Conservation (phyloP, 2,113 vertebrate genomes). For the Amazona guildingii region DNA sequence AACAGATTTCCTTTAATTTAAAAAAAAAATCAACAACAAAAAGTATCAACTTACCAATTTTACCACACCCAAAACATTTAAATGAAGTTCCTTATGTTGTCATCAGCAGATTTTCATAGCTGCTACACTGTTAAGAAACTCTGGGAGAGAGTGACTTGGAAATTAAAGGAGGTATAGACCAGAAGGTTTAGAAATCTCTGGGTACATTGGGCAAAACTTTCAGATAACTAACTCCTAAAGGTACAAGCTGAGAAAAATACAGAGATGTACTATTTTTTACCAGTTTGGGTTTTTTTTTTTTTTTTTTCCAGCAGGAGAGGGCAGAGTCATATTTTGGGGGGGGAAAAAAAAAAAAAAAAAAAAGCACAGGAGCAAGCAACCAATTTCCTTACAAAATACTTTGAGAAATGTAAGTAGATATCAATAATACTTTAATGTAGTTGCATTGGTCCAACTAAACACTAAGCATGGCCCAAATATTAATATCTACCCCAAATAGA, state of each 20-base stretch:
- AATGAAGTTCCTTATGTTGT: not conserved
- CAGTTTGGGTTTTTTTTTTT: not conserved
- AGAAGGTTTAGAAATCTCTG: not conserved
- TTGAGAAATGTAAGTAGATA: not conserved
- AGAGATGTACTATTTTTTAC: not conserved
- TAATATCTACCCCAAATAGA: not conserved
- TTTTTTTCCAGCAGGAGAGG: not conserved
- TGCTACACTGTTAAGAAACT: not conserved
- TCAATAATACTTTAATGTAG: not conserved
- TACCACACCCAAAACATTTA: not conserved
- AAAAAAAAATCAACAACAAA: not conserved
- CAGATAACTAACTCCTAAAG: not conserved
- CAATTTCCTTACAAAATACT: not conserved
- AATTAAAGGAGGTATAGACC: not conserved
- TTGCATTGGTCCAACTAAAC: not conserved
- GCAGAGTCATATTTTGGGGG: not conserved
- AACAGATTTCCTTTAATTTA: not conserved
- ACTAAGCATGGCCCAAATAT: not conserved
- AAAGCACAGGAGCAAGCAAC: fast-evolving
- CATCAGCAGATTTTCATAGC: not conserved
- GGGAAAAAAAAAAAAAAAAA: not conserved
- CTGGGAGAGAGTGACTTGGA: not conserved
- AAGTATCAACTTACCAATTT: not conserved
- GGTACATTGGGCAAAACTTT: not conserved
- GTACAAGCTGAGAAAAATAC: not conserved